phyloP scores from a whole-genome alignment of 2,113 vertebrate species.

The Calyptommatus sinebrachiatus region DNA sequence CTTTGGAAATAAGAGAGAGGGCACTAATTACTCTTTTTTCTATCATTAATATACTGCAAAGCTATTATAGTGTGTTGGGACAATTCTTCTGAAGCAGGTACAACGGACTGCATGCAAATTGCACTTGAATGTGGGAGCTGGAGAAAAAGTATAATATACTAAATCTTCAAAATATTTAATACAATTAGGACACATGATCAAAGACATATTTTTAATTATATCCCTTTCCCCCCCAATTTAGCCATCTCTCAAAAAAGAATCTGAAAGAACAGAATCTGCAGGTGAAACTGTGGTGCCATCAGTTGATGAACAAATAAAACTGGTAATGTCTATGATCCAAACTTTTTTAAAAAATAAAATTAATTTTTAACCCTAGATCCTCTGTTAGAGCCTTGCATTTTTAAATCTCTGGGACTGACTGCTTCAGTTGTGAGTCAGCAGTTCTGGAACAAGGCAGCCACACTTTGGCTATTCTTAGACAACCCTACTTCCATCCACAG shows the following conservation, averaged over 20 bases:
- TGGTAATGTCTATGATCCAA: conserved; percentile 26
- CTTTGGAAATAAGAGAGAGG: too few relatives aligned
- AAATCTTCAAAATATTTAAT: background rate
- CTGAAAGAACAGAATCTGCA: conserved; percentile 9
- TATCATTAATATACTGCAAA: background rate
- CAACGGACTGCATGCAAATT: background rate
- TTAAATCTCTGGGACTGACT: too few relatives aligned
- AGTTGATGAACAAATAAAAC: conserved; percentile 22
- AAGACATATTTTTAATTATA: background rate
- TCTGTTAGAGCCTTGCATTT: background rate
- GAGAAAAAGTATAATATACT: background rate
- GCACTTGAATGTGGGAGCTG: background rate
- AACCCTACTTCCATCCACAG: too few relatives aligned
- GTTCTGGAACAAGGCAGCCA: too few relatives aligned
- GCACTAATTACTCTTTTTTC: background rate
- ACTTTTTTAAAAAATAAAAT: conserved; percentile 22
- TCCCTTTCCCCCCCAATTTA: background rate
- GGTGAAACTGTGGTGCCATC: conserved; percentile 34
- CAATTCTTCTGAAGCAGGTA: background rate
- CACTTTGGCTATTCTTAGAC: too few relatives aligned
- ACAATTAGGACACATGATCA: too few relatives aligned
- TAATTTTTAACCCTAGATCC: conserved; percentile 15
- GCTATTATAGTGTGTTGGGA: background rate
- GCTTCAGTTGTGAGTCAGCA: too few relatives aligned
- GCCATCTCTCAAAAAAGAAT: conserved; percentile 13